Percentiles rank a stretch among this genome's conserved stretches.
Evolutionary conservation across 2,113 vertebrate species (phyloP).

Genomic region (Callocephalon fimbriatum): DNA sequence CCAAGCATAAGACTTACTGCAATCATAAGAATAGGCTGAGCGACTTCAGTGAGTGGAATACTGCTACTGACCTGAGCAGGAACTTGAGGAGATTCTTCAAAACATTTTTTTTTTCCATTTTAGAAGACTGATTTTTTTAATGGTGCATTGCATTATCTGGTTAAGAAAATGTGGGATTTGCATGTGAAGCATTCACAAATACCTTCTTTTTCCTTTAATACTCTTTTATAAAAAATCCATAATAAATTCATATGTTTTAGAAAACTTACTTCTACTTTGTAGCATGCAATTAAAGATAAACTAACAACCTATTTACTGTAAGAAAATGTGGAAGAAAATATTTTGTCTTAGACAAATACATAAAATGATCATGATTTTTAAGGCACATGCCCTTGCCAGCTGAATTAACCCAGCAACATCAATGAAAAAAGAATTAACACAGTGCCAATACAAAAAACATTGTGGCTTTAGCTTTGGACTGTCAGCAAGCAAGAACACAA

Average conservation of each 20-base stretch:
- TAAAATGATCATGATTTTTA: background rate
- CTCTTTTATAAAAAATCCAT: background rate
- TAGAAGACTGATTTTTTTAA: background rate
- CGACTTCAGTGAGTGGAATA: background rate
- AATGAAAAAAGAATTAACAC: background rate
- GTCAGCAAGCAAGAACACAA: background rate
- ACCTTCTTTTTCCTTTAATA: background rate
- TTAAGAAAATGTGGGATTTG: background rate
- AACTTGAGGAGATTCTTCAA: background rate
- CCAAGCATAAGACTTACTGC: background rate
- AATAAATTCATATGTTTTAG: background rate
- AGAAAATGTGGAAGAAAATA: background rate
- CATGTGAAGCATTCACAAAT: background rate
- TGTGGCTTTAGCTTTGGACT: background rate
- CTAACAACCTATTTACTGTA: background rate
- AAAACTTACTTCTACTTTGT: background rate
- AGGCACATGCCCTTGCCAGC: background rate
- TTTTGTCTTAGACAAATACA: background rate
- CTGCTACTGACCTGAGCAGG: background rate
- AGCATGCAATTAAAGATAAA: background rate
- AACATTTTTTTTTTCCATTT: background rate
- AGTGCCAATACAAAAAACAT: fast-evolving
- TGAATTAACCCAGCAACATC: background rate
- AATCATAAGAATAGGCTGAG: background rate
- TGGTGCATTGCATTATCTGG: background rate